A percentile compares a stretch with the other conserved stretches of the same genome.
phyloP scores from a whole-genome alignment of 2,113 vertebrate species.

The Petrocephalus microphthalmus region DNA sequence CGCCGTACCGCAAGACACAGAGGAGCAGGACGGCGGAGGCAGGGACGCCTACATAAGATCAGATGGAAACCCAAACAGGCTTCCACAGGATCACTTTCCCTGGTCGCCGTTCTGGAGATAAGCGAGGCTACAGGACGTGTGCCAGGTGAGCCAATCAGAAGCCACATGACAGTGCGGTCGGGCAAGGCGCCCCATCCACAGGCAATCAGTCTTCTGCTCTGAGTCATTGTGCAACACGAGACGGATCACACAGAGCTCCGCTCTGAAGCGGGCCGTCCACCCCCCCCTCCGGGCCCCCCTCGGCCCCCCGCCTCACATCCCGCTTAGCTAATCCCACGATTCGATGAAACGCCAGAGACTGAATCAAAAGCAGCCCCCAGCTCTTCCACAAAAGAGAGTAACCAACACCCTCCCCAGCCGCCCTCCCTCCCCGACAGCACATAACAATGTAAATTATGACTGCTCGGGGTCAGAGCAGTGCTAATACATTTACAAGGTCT shows the following conservation, averaged over 20 bases:
- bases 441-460: neutral
- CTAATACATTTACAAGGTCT: slow-evolving; percentile 3
- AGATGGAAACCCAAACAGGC: neutral
- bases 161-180: neutral
- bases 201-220: neutral
- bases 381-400: neutral
- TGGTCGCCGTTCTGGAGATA: neutral
- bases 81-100: neutral
- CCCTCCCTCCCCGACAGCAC: neutral
- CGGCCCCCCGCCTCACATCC: neutral
- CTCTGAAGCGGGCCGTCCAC: neutral
- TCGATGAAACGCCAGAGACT: neutral
- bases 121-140: neutral
- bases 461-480: neutral
- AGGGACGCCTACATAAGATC: neutral
- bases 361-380: neutral
- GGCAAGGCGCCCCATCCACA: neutral
- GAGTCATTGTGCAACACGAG: slow-evolving; percentile 7
- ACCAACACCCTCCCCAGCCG: neutral
- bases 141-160: neutral
- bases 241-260: neutral
- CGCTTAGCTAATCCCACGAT: neutral
- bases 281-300: neutral
- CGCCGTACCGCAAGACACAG: neutral
- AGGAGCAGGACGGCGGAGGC: neutral